Base-by-base conservation (phyloP, 2,113 vertebrate genomes). In the Zapornia atra region DNA sequence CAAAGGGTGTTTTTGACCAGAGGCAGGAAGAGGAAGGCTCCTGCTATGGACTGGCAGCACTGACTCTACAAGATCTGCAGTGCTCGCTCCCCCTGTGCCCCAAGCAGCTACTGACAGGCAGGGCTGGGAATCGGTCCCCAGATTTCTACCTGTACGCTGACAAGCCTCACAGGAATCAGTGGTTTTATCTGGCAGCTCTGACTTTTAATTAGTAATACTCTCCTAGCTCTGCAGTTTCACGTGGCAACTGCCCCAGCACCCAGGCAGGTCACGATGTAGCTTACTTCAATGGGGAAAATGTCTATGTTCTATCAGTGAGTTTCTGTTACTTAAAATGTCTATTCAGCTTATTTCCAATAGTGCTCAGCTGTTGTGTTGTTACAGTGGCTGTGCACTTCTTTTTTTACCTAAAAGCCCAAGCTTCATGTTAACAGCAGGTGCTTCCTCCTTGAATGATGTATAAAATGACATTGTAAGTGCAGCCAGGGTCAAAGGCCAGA, bases 391-490 rank as follows among this genome's bases (percentile, higher is more conserved):
- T 20, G 26, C 21, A 0, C 61, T 63, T 68, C 18, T 80, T 57
- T 88, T 81, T 81, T 66, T 75, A 90, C 57, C 56, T 75, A 72
- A 90, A 86, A 92, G 42, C 42, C 48, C 33, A n/a, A 59, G 56
- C 73, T 92, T 83, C 80, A 57, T 19, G 28, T 83, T 81, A 66
- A 73, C 31, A 80, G 86, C 93, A 92, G 92, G 90, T 95, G 77
- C 48, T 95, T 95, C 83, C 69, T 92, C 61, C 56, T 83, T 73
- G 19, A 83, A 73, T 25, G 48, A 15, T 9, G 15, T 9, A 33
- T 9, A 33, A 93, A 93, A 75, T 17, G 28, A 44, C 5, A 17
- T 6, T 20, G 0, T 48, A 42, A 64, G 42, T 3, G 21, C 5
- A 8, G 44, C 50, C 60, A 61, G n/a, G 21, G 53, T 56, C 80